Evolutionary conservation across 2,888 invertebrate species (phyloP), one percentile per base, ranked within the genome.

Genomic region (Eurytoma adleriae): DNA sequence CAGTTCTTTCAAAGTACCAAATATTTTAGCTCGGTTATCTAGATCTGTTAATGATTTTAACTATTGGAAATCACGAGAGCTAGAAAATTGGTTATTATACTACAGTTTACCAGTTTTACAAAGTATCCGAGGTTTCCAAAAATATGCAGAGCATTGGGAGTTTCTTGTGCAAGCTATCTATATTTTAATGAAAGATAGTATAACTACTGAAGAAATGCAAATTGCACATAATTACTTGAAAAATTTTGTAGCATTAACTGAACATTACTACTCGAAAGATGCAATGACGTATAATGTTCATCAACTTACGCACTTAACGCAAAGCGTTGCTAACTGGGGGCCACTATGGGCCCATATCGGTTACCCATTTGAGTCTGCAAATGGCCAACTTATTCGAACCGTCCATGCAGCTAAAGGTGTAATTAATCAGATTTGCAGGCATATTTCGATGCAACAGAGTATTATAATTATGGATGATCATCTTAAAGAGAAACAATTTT

Each of bases 21-120:
- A 40, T 16, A 67, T 79, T 52, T 18, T 80, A 24, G 54, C 75
- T 12, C 52, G 83, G 16, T 68, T 78, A 14, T 64, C 80, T 3
- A 50, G 84, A 62, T 5, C 71, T 14, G 40, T 83, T 5, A 59
- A 54, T n/a, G 78, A 82, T 16, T 61, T 75, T 13, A 66, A 50
- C 20, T 66, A 68, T 78, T 75, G 67, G 67, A 75, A 72, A 52
- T 13, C 24, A 1, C 30, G 52, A 2, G 62, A 72, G 16, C 62
- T 61, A 52, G 72, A 72, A 27, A 72, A 72, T 18, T 61, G 72
- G 72, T 3, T 62, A 27, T n/a, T 71, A 4, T 71, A 48, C 16
- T 67, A 57, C 40, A 57, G 67, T 14, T 24, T 16, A 13, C 57
- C 57, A 40, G 14, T 67, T 7, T 48, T 75, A 10, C 0, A 24